Conservation (phyloP, 2,113 vertebrate genomes). For the Crotalus tigris region DNA sequence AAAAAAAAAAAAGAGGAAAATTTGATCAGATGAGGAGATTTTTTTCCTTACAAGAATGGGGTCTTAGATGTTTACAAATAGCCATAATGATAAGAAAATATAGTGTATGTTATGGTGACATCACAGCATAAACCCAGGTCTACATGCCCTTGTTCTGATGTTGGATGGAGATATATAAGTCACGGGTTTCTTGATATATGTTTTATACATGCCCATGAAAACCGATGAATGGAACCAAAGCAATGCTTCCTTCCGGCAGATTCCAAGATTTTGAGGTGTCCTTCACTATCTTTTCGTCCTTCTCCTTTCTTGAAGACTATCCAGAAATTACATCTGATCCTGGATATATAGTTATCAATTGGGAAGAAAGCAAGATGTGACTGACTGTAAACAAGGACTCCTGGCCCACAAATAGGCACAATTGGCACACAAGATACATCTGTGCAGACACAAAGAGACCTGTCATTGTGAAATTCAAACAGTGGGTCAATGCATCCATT, state of each 20-base stretch:
- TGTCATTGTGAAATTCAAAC: not conserved
- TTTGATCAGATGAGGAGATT: not conserved
- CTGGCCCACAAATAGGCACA: not conserved
- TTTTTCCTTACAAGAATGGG: not conserved
- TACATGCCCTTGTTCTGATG: not conserved
- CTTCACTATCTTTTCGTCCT: not conserved
- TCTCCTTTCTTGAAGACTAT: not conserved
- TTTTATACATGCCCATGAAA: not conserved
- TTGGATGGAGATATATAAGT: not conserved
- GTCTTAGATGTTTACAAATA: not conserved
- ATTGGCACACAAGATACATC: not conserved
- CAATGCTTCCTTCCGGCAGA: not conserved
- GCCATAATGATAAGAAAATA: not conserved
- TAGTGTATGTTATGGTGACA: not conserved
- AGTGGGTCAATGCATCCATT: not conserved
- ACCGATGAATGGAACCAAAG: not conserved
- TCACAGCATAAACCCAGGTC: not conserved
- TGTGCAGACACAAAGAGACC: not conserved
- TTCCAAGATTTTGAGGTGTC: not conserved
- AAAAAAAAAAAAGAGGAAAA: not conserved
- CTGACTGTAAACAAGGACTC: not conserved
- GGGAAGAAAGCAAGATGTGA: not conserved
- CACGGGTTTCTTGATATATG: not conserved
- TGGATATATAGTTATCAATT: not conserved
- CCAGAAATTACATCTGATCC: not conserved